Conservation (phyloP, 2,797 vertebrate species). For the Aplochiton taeniatus region DNA sequence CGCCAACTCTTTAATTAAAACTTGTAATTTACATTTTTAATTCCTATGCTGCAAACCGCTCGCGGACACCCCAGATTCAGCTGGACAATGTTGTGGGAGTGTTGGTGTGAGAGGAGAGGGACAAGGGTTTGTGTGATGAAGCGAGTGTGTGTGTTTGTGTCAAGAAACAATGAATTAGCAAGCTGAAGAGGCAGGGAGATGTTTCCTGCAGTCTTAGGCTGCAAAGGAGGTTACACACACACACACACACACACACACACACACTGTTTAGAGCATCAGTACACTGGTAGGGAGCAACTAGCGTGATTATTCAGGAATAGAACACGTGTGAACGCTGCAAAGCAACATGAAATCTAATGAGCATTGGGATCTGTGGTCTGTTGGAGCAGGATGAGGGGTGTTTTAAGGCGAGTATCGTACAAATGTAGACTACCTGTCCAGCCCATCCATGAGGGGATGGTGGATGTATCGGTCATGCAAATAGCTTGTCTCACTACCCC, state of each 20-base stretch:
- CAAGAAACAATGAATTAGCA: constrained; percentile 12
- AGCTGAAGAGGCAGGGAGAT: constrained; percentile 50
- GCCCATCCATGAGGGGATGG: no score
- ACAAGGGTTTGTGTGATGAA: not conserved
- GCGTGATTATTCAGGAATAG: constrained; percentile 18
- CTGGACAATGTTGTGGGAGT: constrained; percentile 54
- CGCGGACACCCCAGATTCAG: constrained; percentile 65
- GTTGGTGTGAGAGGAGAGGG: constrained; percentile 47
- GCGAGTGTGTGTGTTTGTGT: not conserved
- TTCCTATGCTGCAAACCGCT: constrained; percentile 85
- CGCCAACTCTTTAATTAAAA: constrained; percentile 94
- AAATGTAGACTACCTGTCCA: no score
- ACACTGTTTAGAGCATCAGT: constrained; percentile 55
- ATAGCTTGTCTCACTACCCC: no score
- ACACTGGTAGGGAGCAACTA: constrained; percentile 22
- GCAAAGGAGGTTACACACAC: constrained; percentile 36
- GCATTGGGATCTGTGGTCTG: not conserved
- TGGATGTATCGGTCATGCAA: no score
- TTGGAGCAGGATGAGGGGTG: no score
- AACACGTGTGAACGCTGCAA: constrained; percentile 22
- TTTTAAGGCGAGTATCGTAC: no score
- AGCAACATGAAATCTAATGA: not conserved
- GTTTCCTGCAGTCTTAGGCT: constrained; percentile 30
- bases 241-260: constrained; percentile 24
- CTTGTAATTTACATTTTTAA: constrained; percentile 95